Evolutionary conservation across 2,888 invertebrate species (phyloP).

Genomic region (Bellardia pandia): DNA sequence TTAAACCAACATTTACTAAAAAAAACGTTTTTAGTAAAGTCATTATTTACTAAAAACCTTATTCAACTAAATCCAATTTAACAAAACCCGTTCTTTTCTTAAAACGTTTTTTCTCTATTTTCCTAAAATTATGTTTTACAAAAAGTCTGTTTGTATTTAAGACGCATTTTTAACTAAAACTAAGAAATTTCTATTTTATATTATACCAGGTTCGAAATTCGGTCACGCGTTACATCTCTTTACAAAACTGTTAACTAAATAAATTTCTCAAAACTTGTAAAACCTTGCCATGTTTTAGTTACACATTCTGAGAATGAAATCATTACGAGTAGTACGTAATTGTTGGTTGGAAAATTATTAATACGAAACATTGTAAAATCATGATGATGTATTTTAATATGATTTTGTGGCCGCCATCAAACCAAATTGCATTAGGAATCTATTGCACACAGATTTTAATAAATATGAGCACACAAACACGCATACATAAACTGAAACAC

Average conservation of each 20-base stretch:
- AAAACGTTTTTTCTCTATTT: no score
- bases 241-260: no score
- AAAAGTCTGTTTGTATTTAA: no score
- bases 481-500: background rate
- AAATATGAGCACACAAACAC: conserved; percentile 13
- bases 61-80: no score
- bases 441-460: conserved; percentile 47
- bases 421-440: conserved; percentile 59
- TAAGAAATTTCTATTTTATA: no score
- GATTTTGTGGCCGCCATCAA: conserved; percentile 58
- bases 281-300: background rate
- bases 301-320: background rate
- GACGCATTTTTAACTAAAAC: no score
- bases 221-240: no score
- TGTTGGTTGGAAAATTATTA: conserved; percentile 37
- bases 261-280: background rate
- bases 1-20: no score
- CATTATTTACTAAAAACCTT: no score
- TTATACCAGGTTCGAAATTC: background rate
- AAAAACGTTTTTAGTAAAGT: no score
- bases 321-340: conserved; percentile 21
- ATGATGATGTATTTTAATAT: conserved; percentile 60
- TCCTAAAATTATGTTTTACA: no score
- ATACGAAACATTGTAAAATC: conserved; percentile 56
- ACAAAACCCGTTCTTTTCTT: no score